Base-by-base conservation (phyloP, 35 echinoderm and acorn worm genomes). In the Heliocidaris tuberculata region DNA sequence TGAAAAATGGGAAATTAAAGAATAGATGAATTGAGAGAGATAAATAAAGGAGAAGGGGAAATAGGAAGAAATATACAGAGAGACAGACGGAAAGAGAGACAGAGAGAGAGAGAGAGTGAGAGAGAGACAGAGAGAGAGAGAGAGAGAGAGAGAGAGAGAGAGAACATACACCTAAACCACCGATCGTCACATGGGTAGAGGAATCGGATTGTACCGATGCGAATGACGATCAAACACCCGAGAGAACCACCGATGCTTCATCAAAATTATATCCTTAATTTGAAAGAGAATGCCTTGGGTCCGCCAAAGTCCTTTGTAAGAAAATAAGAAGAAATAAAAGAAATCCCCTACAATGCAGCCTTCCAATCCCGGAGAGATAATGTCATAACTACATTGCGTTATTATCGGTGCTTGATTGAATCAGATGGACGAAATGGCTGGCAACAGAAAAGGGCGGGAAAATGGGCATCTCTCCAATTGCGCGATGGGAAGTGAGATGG, bases 311-410 rank as follows among this genome's bases (percentile, higher is more conserved):
- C 91, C 50, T 93, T 93, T 59, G 91, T 78, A 78, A 78, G 65
- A 78, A 78, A 78, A 78, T 78, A 19, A 78, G 65, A 78, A 78
- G 65, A 78, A 71, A 71, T 71, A 71, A 71, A 21, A 54, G 48
- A 56, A 93, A 48, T 93, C 48, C 29, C 17, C 47, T 48, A 15
- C 48, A 93, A 59, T 52, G 9, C 91, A 48, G n/a, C 31, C 47
- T 24, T 93, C 4, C 91, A 16, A 89, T 32, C 27, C 65, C 47
- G 87, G 47, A 59, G 47, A 59, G 91, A 52, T 93, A 93, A 93
- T 93, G 91, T 93, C 91, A 93, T 93, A 93, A 93, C 91, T 59
- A 48, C 91, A 93, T 93, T 93, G 91, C 48, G 91, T 93, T 93
- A 93, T 93, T 59, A 93, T 59, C 91, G 91, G 50, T 31, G 30